phyloP scores from a whole-genome alignment of 2,888 invertebrate genomes.

The Geotrupes spiniger region DNA sequence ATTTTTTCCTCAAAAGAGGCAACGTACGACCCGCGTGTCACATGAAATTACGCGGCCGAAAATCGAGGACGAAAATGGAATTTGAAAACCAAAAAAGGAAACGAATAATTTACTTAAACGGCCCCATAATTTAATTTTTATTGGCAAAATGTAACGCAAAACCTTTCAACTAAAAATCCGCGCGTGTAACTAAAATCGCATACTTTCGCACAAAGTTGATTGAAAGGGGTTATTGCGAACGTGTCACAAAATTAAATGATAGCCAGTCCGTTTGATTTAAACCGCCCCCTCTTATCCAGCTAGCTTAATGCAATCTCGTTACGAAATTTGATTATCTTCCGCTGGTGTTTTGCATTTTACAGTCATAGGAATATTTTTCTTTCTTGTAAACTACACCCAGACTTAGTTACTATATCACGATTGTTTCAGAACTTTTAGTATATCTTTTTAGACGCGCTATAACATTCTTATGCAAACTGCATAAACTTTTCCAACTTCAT shows the following conservation, averaged over 20 bases:
- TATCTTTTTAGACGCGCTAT: neutral
- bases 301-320: conserved; percentile 1
- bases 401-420: neutral
- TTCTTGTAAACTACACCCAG: neutral
- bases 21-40: too few species aligned
- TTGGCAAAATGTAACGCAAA: too few species aligned
- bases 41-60: too few species aligned
- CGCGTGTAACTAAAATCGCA: neutral
- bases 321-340: neutral
- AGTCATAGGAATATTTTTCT: neutral
- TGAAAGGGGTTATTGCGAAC: conserved; percentile 3
- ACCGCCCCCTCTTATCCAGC: conserved; percentile 2
- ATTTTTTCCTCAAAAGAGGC: too few species aligned
- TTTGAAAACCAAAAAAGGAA: too few species aligned
- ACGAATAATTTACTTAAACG: too few species aligned
- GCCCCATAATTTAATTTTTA: too few species aligned
- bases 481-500: conserved; percentile 3
- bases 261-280: conserved; percentile 3
- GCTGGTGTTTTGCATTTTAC: neutral
- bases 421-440: neutral
- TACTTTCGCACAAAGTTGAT: conserved; percentile 3
- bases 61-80: too few species aligned
- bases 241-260: conserved; percentile 5
- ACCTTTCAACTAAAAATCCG: too few species aligned
- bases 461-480: conserved; percentile 1